A percentile compares a stretch with the other conserved stretches of the same genome.
phyloP scores from a whole-genome alignment of 2,888 invertebrate genomes.

The Diplolepis rosae region DNA sequence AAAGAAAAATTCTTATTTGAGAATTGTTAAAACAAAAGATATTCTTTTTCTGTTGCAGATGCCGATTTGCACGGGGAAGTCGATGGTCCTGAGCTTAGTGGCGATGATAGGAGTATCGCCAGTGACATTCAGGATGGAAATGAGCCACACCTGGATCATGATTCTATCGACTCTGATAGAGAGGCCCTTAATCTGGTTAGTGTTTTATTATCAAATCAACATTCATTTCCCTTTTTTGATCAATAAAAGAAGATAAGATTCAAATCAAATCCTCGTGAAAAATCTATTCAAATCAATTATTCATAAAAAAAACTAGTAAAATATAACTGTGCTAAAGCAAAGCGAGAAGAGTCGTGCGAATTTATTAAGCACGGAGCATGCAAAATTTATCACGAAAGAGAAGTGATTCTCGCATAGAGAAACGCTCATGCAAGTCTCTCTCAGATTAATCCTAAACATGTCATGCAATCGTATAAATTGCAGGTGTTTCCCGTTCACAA shows the following conservation, averaged over 20 bases:
- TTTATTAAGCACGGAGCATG: background rate
- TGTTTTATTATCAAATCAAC: too few relatives aligned
- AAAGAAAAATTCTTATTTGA: background rate
- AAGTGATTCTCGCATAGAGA: slow-evolving; percentile 11
- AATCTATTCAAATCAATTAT: too few relatives aligned
- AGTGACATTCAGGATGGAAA: slow-evolving; percentile 77
- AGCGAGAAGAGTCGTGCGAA: slow-evolving; percentile 5
- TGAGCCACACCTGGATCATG: slow-evolving; percentile 76
- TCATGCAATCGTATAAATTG: slow-evolving; percentile 48
- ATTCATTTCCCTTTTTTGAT: too few relatives aligned
- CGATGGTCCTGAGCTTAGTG: slow-evolving; percentile 78
- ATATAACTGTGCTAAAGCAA: background rate
- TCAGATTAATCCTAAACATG: slow-evolving; percentile 51
- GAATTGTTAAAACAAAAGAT: background rate
- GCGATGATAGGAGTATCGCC: slow-evolving; percentile 78
- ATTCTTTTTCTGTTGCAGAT: slow-evolving; percentile 73
- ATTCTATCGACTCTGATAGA: slow-evolving; percentile 80
- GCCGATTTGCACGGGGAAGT: slow-evolving; percentile 78
- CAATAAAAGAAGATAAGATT: too few relatives aligned
- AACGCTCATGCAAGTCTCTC: slow-evolving; percentile 34
- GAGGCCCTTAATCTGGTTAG: slow-evolving; percentile 80
- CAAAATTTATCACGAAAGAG: background rate
- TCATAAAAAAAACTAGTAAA: too few relatives aligned
- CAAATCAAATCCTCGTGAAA: too few relatives aligned
- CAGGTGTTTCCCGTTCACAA: slow-evolving; percentile 32